A percentile compares a stretch with the other conserved stretches of the same genome.
These are phyloP conservation scores for Bugulina stolonifera DNA, from an alignment of 2,888 invertebrate species.

Conservation along the genomic window DNA sequence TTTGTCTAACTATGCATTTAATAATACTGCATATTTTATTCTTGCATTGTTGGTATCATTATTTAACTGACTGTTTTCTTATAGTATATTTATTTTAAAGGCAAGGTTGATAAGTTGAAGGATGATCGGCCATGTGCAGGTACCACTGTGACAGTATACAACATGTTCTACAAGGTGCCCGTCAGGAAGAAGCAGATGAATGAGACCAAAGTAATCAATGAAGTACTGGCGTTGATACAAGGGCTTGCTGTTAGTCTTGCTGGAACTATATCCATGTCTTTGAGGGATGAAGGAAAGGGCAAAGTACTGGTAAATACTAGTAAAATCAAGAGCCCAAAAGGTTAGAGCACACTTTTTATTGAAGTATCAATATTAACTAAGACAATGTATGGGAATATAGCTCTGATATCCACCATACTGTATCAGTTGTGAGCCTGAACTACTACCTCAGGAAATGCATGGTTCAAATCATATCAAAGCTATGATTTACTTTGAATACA, in stretches of 20 bases:
- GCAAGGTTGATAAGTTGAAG: slow-evolving; percentile 28
- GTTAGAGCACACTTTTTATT: slow-evolving; percentile 57
- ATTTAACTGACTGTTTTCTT: too few relatives aligned
- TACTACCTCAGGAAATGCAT: too few relatives aligned
- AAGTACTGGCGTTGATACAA: slow-evolving; percentile 60
- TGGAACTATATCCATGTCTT: slow-evolving; percentile 60
- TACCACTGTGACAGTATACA: slow-evolving; percentile 66
- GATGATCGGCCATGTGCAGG: slow-evolving; percentile 61
- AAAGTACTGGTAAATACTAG: slow-evolving; percentile 61
- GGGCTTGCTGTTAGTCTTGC: slow-evolving; percentile 64
- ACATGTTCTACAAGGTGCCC: slow-evolving; percentile 62
- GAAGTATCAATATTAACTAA: too few relatives aligned
- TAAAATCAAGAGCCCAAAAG: slow-evolving; percentile 58
- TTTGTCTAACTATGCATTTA: too few relatives aligned
- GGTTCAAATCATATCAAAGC: too few relatives aligned
- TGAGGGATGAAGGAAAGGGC: slow-evolving; percentile 63
- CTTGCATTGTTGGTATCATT: too few relatives aligned
- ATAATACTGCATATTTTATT: too few relatives aligned
- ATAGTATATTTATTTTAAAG: too few relatives aligned
- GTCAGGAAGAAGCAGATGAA: slow-evolving; percentile 61
- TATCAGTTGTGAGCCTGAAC: too few relatives aligned
- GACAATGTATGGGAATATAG: too few relatives aligned
- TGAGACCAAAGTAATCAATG: slow-evolving; percentile 59
- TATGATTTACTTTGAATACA: too few relatives aligned
- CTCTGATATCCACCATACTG: too few relatives aligned